A percentile compares a stretch with the other conserved stretches of the same genome.
phyloP scores from a whole-genome alignment of 2,888 invertebrate genomes.

The Eupithecia centaureata region DNA sequence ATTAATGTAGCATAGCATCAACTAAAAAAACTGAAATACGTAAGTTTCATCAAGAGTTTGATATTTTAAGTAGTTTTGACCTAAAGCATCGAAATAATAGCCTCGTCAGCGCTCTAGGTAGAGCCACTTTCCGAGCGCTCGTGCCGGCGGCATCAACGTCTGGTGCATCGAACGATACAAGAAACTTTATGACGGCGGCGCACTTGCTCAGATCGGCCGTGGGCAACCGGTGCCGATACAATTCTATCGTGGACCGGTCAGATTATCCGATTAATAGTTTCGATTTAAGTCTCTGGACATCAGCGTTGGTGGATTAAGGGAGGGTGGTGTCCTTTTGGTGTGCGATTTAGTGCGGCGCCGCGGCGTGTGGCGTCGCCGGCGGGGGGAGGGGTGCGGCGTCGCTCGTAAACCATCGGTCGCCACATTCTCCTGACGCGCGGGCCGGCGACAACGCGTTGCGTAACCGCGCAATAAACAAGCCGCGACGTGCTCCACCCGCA shows the following conservation, averaged over 20 bases:
- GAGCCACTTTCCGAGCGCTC: slow-evolving; percentile 66
- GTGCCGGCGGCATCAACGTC: slow-evolving; percentile 77
- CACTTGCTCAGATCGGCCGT: slow-evolving; percentile 78
- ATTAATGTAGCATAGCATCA: slow-evolving; percentile 5
- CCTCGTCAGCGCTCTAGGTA: slow-evolving; percentile 50
- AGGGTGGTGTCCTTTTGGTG: slow-evolving; percentile 81
- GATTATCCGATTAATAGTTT: slow-evolving; percentile 82
- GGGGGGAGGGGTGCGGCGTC: slow-evolving; percentile 74
- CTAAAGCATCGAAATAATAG: slow-evolving; percentile 1
- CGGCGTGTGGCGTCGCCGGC: slow-evolving; percentile 79
- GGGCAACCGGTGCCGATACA: slow-evolving; percentile 74
- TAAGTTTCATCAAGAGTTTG: not conserved
- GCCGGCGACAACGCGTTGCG: slow-evolving; percentile 83
- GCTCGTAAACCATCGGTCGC: slow-evolving; percentile 83
- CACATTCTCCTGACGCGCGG: slow-evolving; percentile 84
- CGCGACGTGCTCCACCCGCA: slow-evolving; percentile 66
- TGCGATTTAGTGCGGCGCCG: slow-evolving; percentile 84
- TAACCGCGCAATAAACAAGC: slow-evolving; percentile 82
- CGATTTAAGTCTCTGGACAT: slow-evolving; percentile 79
- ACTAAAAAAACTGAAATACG: not conserved
- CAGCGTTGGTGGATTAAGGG: slow-evolving; percentile 70
- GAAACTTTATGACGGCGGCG: slow-evolving; percentile 83
- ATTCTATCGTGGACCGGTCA: slow-evolving; percentile 77
- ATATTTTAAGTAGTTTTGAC: slow-evolving; percentile 1
- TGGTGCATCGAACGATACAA: slow-evolving; percentile 84